Evolutionary conservation across 2,797 vertebrate species (phyloP), one percentile per base, ranked within the genome.

Genomic region (Anas acuta): DNA sequence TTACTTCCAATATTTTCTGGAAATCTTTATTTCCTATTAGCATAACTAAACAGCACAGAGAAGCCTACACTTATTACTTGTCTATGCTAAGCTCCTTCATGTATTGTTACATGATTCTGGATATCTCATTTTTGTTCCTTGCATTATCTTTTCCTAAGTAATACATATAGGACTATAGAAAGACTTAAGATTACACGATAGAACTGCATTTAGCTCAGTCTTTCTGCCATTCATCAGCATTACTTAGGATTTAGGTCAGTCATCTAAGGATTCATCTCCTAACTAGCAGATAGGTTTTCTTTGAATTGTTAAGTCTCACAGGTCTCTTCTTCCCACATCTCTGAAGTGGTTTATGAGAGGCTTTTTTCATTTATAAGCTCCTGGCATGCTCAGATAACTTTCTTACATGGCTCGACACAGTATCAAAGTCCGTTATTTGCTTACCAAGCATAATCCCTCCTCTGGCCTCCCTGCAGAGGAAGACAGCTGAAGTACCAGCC

Each of bases 361-460:
- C 22, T 84, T 16, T 16, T 93, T 95, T 89, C 57, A 65, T 89
- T 95, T 90, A 20, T 85, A 89, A 93, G 43, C 81, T 94, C 61
- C 84, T 92, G 84, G 90, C 9, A 4, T 69, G 72, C 91, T 89
- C 84, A 92, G 94, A 91, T 93, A 93, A 87, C 53, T 95, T 96
- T 77, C 82, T 83, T 92, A 91, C 75, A 65, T 51, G 89, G 61
- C 54, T 94, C 19, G 13, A 93, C 77, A 69, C 22, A 56, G 45
- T 72, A 89, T 83, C 72, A 65, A 83, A 92, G 78, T 66, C 87
- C 65, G 43, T 94, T 95, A 93, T 84, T 92, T 89, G 61, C 61
- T 87, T 17, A 49, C 53, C 39, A 64, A 1, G 26, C 11, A 1
- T 95, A 89, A 95, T 92, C 77, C 6, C 0, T 92, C 56, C 71